Evolutionary conservation across 2,113 vertebrate genomes (phyloP), one percentile per base, ranked within the genome.

Genomic region (Corapipo altera): DNA sequence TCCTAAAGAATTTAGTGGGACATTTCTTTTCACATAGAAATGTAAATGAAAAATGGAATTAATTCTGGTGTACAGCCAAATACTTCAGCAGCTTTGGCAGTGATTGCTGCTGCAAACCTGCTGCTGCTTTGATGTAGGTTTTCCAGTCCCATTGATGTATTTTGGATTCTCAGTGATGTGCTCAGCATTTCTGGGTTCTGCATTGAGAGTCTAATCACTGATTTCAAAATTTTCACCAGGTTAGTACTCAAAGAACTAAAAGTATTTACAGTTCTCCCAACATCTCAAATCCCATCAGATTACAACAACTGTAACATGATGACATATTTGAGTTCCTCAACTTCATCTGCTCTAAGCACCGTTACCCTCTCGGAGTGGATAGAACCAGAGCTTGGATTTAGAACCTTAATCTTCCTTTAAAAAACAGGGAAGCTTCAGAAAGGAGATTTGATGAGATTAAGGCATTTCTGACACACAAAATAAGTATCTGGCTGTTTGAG

Each of bases 401-500:
- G 86, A 75, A 23, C 54, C 41, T 85, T 92, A 96, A 96, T 96
- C 93, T 94, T 80, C 88, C 72, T 96, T 94, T 91, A 44, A 78
- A 93, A 94, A 95, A 58, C 9, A 3, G 57, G 19, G 61, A 92
- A 72, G 96, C 93, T 95, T 95, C 80, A 85, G 85, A 91, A 88
- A 95, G 76, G 86, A 85, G 94, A 94, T 92, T 96, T 93, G 94
- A 91, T 61, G 90, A 91, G 91, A 92, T 95, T 83, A 96, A 91
- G 88, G 90, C 88, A 41, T 81, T 97, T 95, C 85, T 94, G 95
- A 89, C 85, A 96, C 62, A 91, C 8, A 1, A 48, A 93, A 30
- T 79, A 79, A 88, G 75, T 62, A 58, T 78, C 66, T 51, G 93
- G 43, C 89, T 89, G 52, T 72, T 73, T 77, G 59, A 48, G 65